Percentiles rank a stretch among this genome's conserved stretches.
These are phyloP conservation scores for Parapsyche elsis DNA, from an alignment of 1,140 invertebrate species.

Conservation along the genomic window DNA sequence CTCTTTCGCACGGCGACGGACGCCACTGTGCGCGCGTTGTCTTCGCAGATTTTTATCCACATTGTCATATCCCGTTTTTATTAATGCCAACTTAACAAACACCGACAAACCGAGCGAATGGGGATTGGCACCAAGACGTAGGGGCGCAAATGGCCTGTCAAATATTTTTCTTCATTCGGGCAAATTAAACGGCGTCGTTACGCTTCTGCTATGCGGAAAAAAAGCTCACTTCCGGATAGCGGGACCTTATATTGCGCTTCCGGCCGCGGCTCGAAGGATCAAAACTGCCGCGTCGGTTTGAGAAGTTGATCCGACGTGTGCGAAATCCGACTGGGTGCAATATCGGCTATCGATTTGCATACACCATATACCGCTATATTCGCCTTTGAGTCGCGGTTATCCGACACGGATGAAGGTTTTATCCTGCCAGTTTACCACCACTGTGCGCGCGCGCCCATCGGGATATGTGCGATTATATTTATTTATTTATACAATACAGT, in stretches of 20 bases:
- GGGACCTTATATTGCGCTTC: neutral
- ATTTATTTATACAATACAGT: too few species aligned
- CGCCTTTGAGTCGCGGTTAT: too few species aligned
- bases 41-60: constrained; percentile 42
- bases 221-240: neutral
- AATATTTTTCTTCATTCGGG: constrained; percentile 40
- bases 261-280: neutral
- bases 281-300: neutral
- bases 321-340: neutral
- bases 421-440: too few species aligned
- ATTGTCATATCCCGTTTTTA: constrained; percentile 55
- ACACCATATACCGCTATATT: neutral
- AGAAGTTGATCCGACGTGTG: neutral
- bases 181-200: constrained; percentile 20
- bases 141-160: constrained; percentile 21
- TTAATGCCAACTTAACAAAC: constrained; percentile 54
- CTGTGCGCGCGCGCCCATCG: too few species aligned
- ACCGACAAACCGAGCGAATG: constrained; percentile 19
- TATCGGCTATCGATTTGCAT: constrained; percentile 17
- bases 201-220: neutral
- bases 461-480: too few species aligned
- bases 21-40: constrained; percentile 13
- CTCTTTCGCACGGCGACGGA: neutral
- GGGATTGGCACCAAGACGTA: neutral
- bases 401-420: too few species aligned